phyloP scores from a whole-genome alignment of 2,888 invertebrate species.

The Gari tellinella region DNA sequence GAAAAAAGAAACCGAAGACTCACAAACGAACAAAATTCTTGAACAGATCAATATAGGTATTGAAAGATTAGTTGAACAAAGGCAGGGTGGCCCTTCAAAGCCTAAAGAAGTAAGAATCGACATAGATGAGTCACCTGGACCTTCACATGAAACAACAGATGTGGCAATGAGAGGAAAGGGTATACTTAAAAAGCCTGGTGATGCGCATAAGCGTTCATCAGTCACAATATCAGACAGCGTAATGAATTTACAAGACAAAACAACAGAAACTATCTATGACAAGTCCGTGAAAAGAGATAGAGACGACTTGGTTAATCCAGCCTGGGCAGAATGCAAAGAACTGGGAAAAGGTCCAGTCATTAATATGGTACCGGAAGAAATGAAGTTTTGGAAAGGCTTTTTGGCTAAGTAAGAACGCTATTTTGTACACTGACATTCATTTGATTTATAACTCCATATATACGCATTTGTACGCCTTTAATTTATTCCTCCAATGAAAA shows the following conservation, averaged over 20 bases:
- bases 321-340: slow-evolving; percentile 74
- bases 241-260: slow-evolving; percentile 25
- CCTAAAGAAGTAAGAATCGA: slow-evolving; percentile 1
- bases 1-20: slow-evolving; percentile 44
- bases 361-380: slow-evolving; percentile 87
- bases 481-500: too few species aligned
- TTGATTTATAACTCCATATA: too few species aligned
- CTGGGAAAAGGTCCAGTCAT: slow-evolving; percentile 69
- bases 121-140: not conserved
- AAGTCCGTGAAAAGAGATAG: slow-evolving; percentile 39
- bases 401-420: slow-evolving; percentile 86
- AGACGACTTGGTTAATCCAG: slow-evolving; percentile 71
- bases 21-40: slow-evolving; percentile 53
- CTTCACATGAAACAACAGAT: not conserved
- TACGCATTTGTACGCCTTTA: too few species aligned
- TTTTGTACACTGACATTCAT: too few species aligned
- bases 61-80: slow-evolving; percentile 33
- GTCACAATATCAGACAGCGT: slow-evolving; percentile 31
- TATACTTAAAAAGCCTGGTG: slow-evolving; percentile 5
- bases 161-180: not conserved
- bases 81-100: not conserved
- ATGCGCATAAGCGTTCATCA: slow-evolving; percentile 71
- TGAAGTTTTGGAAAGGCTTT: slow-evolving; percentile 95
- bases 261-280: slow-evolving; percentile 46
- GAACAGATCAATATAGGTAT: slow-evolving; percentile 60